A percentile compares a stretch with the other conserved stretches of the same genome.
Conservation (phyloP, 2,113 vertebrate genomes). For the Tauraco erythrolophus region DNA sequence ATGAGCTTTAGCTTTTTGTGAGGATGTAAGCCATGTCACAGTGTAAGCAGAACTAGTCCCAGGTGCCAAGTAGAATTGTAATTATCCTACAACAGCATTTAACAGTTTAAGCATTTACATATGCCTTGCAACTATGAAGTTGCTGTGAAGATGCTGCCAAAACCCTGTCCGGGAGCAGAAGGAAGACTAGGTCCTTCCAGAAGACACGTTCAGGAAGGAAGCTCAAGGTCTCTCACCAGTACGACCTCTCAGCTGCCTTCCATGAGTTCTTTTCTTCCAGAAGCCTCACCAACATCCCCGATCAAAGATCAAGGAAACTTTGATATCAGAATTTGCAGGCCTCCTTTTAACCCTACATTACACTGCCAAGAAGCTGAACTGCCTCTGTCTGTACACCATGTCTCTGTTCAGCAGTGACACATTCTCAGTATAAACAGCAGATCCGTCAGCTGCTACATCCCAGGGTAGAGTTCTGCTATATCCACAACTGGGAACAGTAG, state of each 20-base stretch:
- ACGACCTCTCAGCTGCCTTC: background rate
- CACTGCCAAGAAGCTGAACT: background rate
- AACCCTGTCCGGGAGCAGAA: background rate
- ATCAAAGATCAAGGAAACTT: background rate
- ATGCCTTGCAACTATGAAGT: background rate
- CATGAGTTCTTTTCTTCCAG: background rate
- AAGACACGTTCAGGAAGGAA: background rate
- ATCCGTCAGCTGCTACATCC: background rate
- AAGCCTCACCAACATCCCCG: background rate
- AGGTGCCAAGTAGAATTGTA: background rate
- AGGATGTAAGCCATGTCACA: background rate
- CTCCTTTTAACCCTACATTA: rapidly evolving
- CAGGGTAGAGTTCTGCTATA: background rate
- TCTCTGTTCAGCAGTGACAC: background rate
- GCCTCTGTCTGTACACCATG: rapidly evolving
- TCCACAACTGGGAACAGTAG: background rate
- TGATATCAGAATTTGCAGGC: background rate
- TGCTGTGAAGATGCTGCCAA: background rate
- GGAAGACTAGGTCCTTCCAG: background rate
- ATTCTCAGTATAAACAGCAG: background rate
- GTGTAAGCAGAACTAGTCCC: background rate
- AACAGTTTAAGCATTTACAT: background rate
- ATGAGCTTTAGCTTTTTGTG: background rate
- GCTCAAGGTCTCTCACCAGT: background rate
- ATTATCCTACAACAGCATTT: background rate